Evolutionary conservation across 2,113 vertebrate genomes (phyloP).

Genomic region (Ailurus styani): DNA sequence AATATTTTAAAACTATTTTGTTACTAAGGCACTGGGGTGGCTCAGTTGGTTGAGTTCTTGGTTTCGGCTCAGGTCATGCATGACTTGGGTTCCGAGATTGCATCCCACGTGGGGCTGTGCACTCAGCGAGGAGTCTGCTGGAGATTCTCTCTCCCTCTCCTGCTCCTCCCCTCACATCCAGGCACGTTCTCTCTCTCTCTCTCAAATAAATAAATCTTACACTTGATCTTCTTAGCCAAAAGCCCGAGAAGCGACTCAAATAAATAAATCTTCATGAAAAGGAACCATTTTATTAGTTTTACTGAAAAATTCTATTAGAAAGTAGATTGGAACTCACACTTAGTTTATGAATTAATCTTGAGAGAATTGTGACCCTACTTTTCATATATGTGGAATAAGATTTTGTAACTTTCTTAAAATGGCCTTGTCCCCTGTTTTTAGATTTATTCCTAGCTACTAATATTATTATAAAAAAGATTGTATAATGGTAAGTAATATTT

Average conservation of each 20-base stretch:
- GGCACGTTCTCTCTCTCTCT: neutral
- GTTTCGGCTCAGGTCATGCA: neutral
- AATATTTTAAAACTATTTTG: neutral
- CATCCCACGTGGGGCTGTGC: neutral
- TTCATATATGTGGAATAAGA: neutral
- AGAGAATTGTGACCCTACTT: neutral
- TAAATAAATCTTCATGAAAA: neutral
- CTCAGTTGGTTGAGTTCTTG: neutral
- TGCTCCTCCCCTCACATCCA: neutral
- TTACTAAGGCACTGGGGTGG: neutral
- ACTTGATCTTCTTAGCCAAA: no score
- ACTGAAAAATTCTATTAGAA: neutral
- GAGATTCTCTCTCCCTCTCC: neutral
- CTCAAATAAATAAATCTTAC: neutral
- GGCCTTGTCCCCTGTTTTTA: neutral
- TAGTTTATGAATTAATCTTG: slow-evolving; percentile 27
- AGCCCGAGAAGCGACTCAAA: neutral
- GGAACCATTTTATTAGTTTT: neutral
- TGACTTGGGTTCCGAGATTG: neutral
- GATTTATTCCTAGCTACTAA: neutral
- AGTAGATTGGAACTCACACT: neutral
- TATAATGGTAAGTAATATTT: neutral
- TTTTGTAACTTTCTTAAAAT: neutral
- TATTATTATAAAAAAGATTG: neutral
- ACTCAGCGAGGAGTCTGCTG: neutral